Evolutionary conservation across 2,113 vertebrate species (phyloP), one percentile per base, ranked within the genome.

Genomic region (Dunckerocampus dactyliophorus): DNA sequence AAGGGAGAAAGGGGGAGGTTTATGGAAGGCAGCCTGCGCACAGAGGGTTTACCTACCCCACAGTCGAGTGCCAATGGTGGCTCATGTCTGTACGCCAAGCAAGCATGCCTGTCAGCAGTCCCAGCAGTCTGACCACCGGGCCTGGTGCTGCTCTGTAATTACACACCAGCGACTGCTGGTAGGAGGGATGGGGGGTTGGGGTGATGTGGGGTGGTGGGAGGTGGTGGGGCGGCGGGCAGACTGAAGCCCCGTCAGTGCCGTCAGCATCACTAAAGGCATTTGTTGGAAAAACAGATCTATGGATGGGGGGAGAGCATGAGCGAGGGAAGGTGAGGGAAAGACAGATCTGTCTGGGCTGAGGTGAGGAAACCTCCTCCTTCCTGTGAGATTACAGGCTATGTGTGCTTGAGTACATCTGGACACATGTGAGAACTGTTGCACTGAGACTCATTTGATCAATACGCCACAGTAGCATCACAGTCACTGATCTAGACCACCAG

Each of bases 341-440:
- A 76, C 71, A 69, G 65, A 57, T 52, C 28, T 55, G 63, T 79
- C 65, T 77, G 75, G 60, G 63, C 59, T 51, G 57, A 67, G 65
- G 55, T 21, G 13, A 52, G 69, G 62, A 67, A 68, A 56, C 82
- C 82, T 69, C 80, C 84, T 71, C 62, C 69, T 86, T 89, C 83
- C 83, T 87, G 80, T 75, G 61, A 68, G 77, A 91, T 91, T 88
- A 90, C 65, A 88, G 86, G 65, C 56, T 75, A 63, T 81, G 60
- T 82, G 58, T 70, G 56, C 3, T 56, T 15, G 21, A 72, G 77
- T 68, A 87, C 85, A 89, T 88, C 86, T 89, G 73, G 52, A 68
- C 58, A 56, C 59, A 77, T 82, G 70, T 79, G 76, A 70, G 67
- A 59, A 66, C 59, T 47, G 11, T 19, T 9, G 54, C 12, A 21